phyloP scores from a whole-genome alignment of 2,113 vertebrate genomes.

The Bombycilla garrulus region DNA sequence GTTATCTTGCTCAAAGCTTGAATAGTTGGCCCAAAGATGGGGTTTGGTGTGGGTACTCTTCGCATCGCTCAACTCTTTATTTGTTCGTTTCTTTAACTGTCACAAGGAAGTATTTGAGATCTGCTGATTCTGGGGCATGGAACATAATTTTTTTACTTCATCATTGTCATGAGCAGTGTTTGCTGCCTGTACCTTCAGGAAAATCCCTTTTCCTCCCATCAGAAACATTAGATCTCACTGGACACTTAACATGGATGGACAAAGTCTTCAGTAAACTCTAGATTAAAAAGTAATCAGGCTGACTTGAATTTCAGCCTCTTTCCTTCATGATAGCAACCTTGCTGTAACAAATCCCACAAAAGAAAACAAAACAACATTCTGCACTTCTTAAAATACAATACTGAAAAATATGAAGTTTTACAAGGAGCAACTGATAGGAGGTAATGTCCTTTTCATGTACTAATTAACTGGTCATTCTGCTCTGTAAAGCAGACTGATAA shows the following conservation, averaged over 20 bases:
- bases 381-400: neutral
- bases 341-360: neutral
- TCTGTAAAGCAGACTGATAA: neutral
- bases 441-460: neutral
- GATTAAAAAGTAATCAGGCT: neutral
- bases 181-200: neutral
- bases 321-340: neutral
- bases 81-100: neutral
- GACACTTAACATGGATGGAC: neutral
- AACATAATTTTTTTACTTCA: neutral
- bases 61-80: fast-evolving
- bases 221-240: neutral
- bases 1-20: neutral
- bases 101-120: neutral
- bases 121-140: neutral
- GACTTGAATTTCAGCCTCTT: neutral
- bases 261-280: neutral
- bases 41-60: neutral
- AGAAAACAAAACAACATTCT: neutral
- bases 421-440: neutral
- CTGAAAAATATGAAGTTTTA: neutral
- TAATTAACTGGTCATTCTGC: neutral
- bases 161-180: neutral
- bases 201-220: neutral
- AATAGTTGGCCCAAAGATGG: neutral